Base-by-base conservation (phyloP, 1,140 invertebrate genomes). In the Pantala flavescens region DNA sequence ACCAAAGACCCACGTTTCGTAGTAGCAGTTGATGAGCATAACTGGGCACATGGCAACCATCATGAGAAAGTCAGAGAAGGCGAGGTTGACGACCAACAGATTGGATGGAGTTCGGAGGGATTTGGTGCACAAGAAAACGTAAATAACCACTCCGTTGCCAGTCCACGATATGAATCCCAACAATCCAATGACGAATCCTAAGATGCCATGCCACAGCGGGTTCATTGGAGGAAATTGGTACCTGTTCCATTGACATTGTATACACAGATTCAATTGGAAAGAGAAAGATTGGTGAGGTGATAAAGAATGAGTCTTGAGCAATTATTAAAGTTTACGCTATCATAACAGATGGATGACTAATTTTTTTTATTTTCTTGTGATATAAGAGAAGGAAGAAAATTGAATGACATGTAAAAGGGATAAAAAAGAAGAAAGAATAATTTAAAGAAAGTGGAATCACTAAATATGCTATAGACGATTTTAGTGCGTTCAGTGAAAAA, bases 221-320 rank as follows among this genome's bases (percentile, higher is more conserved):
- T 89, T 88, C 85, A 88, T 85, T 28, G 88, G 88, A 77, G 87
- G 86, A 80, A 88, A 90, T 78, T 87, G 87, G 79, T 87, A 87
- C 85, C 84, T 85, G 78, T 36, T 36, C 9, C n/a, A n/a, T n/a
- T n/a, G n/a, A n/a, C 24, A 76, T n/a, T n/a, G n/a, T 70, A 7
- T 21, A 21, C 7, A 23, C 5, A 5, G 63, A 70, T 21, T 16
- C 14, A 70, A 5, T 70, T 70, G 14, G 23, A 70, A 7, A 23
- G n/a, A 9, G 23, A 70, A 70, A 70, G 12, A 12, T 12, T 55
- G 49, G 12, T 55, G n/a, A 55, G n/a, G 12, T 12, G 12, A 55
- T 55, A 55, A 12, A 55, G 12, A 70, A 21, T 21, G n/a, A n/a
- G n/a, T n/a, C n/a, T n/a, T n/a, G n/a, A n/a, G n/a, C n/a, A n/a